Evolutionary conservation across 2,888 invertebrate species (phyloP).

Genomic region (Geotrupes spiniger): DNA sequence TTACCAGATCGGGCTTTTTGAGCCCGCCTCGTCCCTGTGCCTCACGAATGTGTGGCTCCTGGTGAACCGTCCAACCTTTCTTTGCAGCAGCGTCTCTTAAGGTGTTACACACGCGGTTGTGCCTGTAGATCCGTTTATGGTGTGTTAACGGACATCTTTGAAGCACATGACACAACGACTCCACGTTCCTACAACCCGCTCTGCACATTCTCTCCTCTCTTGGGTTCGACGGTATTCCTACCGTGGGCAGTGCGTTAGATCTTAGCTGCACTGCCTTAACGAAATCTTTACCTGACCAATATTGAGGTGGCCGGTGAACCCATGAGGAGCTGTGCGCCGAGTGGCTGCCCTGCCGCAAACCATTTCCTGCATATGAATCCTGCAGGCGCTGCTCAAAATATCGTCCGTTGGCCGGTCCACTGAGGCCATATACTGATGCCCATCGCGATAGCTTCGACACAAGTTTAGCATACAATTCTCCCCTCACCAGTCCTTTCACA

Average conservation of each 20-base stretch:
- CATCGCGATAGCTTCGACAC: too few species aligned
- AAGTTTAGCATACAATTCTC: too few species aligned
- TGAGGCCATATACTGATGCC: too few species aligned
- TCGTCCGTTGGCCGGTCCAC: too few species aligned
- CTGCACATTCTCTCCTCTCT: slow-evolving; percentile 23
- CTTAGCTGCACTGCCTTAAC: slow-evolving; percentile 28
- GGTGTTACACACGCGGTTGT: slow-evolving; percentile 12
- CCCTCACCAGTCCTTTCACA: too few species aligned
- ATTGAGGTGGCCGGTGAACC: slow-evolving; percentile 22
- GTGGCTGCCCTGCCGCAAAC: slow-evolving; percentile 14
- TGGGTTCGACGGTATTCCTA: slow-evolving; percentile 21
- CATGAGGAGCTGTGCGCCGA: slow-evolving; percentile 6
- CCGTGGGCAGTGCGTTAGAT: slow-evolving; percentile 24
- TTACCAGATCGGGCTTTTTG: too few species aligned
- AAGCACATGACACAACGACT: too few species aligned
- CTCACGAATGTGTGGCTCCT: too few species aligned
- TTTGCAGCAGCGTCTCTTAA: slow-evolving; percentile 5
- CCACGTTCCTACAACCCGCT: slow-evolving; percentile 22
- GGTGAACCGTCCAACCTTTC: too few species aligned
- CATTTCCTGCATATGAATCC: slow-evolving; percentile 12
- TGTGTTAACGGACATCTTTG: slow-evolving; percentile 26
- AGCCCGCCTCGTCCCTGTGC: too few species aligned
- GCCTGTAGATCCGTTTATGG: slow-evolving; percentile 19
- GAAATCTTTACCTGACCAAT: slow-evolving; percentile 30
- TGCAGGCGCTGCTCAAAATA: too few species aligned